Evolutionary conservation across 2,888 invertebrate species (phyloP).

Genomic region (Erynnis tages): DNA sequence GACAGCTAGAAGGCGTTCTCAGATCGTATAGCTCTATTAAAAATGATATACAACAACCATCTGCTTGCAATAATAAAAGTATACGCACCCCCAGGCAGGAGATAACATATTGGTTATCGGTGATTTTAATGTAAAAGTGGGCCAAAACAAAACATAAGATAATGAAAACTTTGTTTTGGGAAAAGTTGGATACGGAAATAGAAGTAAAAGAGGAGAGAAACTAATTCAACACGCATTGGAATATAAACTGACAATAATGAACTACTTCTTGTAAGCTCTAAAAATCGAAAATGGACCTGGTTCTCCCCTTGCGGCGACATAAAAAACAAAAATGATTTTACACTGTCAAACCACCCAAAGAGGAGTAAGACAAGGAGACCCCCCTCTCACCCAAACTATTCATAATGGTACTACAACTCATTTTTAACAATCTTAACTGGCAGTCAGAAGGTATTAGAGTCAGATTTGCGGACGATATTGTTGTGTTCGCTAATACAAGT

Average conservation of each 20-base stretch:
- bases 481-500: conserved; percentile 4
- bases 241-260: neutral
- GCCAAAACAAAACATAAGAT: neutral
- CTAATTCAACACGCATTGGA: neutral
- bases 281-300: neutral
- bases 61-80: neutral
- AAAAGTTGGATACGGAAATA: neutral
- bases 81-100: neutral
- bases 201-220: neutral
- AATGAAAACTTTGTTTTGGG: neutral
- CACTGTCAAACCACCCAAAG: neutral
- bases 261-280: neutral
- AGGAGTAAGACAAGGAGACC: conserved; percentile 1
- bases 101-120: neutral
- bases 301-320: neutral
- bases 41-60: neutral
- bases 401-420: no score
- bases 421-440: conserved; percentile 2
- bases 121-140: neutral
- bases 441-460: neutral
- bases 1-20: neutral
- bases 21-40: neutral
- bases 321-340: conserved; percentile 1
- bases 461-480: conserved; percentile 13
- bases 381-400: neutral